phyloP scores from a whole-genome alignment of 2,797 vertebrate genomes.

The Varecia variegata region DNA sequence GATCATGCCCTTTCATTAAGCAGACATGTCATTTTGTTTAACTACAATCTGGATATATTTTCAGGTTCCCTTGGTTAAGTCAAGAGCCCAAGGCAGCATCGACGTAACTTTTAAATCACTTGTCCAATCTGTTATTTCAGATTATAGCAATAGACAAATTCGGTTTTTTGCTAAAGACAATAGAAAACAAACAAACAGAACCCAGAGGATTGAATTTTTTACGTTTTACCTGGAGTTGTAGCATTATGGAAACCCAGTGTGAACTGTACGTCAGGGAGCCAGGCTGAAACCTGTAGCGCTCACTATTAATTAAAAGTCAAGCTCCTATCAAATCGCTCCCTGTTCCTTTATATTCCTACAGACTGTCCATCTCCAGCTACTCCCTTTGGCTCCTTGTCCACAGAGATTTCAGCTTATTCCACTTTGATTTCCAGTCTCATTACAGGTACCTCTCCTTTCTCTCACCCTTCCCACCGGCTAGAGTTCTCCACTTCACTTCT shows the following conservation, averaged over 20 bases:
- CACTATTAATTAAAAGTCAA: not conserved
- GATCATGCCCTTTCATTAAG: not conserved
- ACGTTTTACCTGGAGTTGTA: not conserved
- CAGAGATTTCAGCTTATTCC: not conserved
- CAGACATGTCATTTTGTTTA: not conserved
- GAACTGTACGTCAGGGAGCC: not conserved
- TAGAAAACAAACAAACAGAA: not conserved
- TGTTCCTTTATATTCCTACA: not conserved
- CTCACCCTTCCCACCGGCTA: not conserved
- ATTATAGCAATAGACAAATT: not conserved
- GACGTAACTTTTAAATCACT: not conserved
- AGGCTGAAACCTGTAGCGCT: not conserved
- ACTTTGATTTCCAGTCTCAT: not conserved
- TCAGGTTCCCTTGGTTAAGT: not conserved
- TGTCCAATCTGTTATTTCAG: not conserved
- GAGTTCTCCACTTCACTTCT: not conserved
- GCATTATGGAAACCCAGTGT: not conserved
- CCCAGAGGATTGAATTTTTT: not conserved
- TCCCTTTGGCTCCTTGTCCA: not conserved
- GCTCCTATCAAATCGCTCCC: not conserved
- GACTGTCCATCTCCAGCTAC: not conserved
- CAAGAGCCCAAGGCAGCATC: not conserved
- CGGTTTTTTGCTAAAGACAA: not conserved
- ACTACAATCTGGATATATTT: not conserved
- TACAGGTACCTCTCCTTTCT: not conserved